These are phyloP conservation scores for Takifugu flavidus DNA, from an alignment of 2,113 vertebrate species.

Conservation along the genomic window DNA sequence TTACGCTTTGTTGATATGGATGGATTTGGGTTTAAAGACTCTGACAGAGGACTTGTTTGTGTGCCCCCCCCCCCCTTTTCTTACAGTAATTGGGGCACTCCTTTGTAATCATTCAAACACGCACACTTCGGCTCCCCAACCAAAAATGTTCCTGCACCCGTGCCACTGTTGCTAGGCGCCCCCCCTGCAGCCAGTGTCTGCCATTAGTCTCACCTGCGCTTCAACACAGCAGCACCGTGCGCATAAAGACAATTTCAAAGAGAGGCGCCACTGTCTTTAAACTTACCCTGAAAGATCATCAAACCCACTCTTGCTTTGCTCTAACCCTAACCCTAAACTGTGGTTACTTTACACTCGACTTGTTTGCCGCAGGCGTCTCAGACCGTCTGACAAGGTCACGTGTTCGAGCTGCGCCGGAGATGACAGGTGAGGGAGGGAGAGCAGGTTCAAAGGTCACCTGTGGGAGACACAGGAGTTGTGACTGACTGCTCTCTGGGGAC, in stretches of 20 bases:
- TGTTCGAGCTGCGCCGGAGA: no score
- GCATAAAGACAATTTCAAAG: not conserved
- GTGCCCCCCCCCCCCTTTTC: not conserved
- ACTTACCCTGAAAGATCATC: not conserved
- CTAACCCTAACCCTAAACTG: no score
- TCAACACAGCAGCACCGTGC: not conserved
- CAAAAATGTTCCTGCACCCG: no score
- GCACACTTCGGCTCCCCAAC: not conserved
- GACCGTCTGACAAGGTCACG: no score
- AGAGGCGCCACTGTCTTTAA: not conserved
- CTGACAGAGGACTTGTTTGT: not conserved
- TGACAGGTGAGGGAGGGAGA: slow-evolving; percentile 74
- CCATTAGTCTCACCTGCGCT: slow-evolving; percentile 15
- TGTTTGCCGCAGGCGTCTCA: no score
- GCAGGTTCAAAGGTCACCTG: slow-evolving; percentile 87
- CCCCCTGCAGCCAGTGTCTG: slow-evolving; percentile 4
- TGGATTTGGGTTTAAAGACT: not conserved
- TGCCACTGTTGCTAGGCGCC: no score
- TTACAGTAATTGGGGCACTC: not conserved
- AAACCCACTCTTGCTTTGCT: not conserved
- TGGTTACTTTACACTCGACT: no score
- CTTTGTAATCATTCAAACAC: not conserved
- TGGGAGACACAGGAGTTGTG: slow-evolving; percentile 62
- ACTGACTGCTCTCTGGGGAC: slow-evolving; percentile 35
- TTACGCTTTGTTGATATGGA: not conserved